Conservation (phyloP, 2,888 invertebrate genomes). For the Habroteleia sp. region DNA sequence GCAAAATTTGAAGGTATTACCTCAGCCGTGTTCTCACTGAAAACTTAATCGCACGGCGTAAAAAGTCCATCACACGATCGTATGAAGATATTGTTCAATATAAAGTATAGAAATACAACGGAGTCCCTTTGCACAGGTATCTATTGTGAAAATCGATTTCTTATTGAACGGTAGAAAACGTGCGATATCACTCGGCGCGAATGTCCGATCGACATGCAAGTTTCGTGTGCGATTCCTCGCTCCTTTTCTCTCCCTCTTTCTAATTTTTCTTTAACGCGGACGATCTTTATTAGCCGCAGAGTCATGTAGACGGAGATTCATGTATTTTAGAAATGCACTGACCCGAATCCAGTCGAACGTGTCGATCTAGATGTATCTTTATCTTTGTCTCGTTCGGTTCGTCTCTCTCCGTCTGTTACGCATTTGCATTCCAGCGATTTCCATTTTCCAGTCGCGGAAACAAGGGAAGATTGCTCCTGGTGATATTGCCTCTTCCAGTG, state of each 20-base stretch:
- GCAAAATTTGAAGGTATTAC: no score
- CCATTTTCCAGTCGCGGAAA: slow-evolving; percentile 49
- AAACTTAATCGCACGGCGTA: slow-evolving; percentile 20
- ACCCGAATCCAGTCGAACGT: slow-evolving; percentile 41
- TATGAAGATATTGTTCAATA: slow-evolving; percentile 40
- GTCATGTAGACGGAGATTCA: slow-evolving; percentile 34
- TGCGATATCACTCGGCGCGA: slow-evolving; percentile 47
- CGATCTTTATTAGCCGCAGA: slow-evolving; percentile 40
- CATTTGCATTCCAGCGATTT: slow-evolving; percentile 46
- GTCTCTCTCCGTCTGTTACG: not conserved
- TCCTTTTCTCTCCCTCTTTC: not conserved
- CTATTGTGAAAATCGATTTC: slow-evolving; percentile 61
- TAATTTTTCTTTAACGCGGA: slow-evolving; percentile 17
- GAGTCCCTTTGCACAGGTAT: slow-evolving; percentile 33
- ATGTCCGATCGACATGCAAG: slow-evolving; percentile 55
- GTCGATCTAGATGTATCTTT: not conserved
- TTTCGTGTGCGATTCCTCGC: slow-evolving; percentile 3
- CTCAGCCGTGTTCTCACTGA: slow-evolving; percentile 7
- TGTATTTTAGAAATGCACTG: slow-evolving; percentile 47
- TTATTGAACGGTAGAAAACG: slow-evolving; percentile 49
- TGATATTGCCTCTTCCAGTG: slow-evolving; percentile 14
- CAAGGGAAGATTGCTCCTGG: slow-evolving; percentile 30
- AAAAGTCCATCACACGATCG: slow-evolving; percentile 40
- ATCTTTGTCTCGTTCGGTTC: not conserved
- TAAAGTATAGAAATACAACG: slow-evolving; percentile 44